Evolutionary conservation across 2,113 vertebrate species (phyloP).

Genomic region (Tricholaema leucomelas): DNA sequence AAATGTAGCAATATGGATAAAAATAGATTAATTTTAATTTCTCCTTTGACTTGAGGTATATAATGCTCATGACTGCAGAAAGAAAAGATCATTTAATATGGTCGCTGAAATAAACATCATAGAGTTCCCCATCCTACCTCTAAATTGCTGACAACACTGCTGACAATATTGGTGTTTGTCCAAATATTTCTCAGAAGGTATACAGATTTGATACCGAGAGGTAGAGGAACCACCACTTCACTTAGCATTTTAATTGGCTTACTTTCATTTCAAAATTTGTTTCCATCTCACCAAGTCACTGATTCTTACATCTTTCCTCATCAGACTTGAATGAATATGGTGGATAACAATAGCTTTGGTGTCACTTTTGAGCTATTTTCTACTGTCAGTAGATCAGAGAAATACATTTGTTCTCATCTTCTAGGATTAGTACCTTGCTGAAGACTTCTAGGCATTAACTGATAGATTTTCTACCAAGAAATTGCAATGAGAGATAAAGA

Average conservation of each 20-base stretch:
- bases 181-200: neutral
- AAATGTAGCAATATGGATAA: neutral
- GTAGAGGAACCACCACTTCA: neutral
- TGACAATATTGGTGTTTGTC: neutral
- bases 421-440: neutral
- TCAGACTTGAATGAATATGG: neutral
- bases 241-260: neutral
- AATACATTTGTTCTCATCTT: neutral
- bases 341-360: neutral
- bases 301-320: neutral
- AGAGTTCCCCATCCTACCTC: neutral
- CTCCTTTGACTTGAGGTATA: neutral
- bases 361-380: neutral
- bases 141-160: neutral
- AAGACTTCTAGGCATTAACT: neutral
- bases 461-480: neutral
- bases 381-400: neutral
- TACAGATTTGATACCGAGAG: neutral
- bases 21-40: neutral
- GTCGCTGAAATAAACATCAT: neutral
- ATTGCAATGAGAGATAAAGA: neutral
- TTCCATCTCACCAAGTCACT: neutral
- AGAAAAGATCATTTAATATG: neutral
- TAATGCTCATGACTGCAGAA: neutral
- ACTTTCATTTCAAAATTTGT: neutral